Percentiles rank a stretch among this genome's conserved stretches.
These are phyloP conservation scores for Oxyteleia sp. DNA, from an alignment of 2,888 invertebrate species.

Conservation along the genomic window DNA sequence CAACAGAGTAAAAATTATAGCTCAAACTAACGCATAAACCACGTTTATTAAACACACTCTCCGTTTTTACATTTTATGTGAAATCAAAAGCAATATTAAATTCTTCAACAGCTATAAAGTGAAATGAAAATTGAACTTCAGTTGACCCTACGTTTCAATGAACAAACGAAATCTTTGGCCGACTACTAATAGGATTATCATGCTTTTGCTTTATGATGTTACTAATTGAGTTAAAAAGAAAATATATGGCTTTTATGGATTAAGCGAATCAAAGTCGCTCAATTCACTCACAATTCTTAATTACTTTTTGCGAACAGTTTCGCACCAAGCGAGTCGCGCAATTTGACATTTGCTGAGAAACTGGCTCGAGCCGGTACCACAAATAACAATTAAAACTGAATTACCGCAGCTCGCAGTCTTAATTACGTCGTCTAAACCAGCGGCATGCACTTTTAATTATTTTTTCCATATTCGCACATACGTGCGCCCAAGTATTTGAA, in stretches of 20 bases:
- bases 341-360: neutral
- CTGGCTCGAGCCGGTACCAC: neutral
- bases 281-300: constrained; percentile 4
- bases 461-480: constrained; percentile 18
- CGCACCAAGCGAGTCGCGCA: neutral
- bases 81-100: neutral
- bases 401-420: constrained; percentile 27
- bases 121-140: constrained; percentile 15
- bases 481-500: constrained; percentile 20
- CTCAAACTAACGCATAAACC: neutral
- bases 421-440: constrained; percentile 14
- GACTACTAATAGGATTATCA: constrained; percentile 38
- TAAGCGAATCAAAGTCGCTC: constrained; percentile 21
- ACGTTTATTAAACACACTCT: neutral
- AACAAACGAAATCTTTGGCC: constrained; percentile 42
- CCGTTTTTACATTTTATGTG: too few species aligned
- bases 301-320: constrained; percentile 1
- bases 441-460: constrained; percentile 34
- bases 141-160: constrained; percentile 18
- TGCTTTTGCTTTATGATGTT: constrained; percentile 32
- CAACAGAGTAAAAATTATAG: neutral
- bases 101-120: neutral
- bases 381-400: constrained; percentile 34
- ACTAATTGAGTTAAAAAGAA: constrained; percentile 45
- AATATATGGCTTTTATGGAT: constrained; percentile 58